Percentiles rank a stretch among this genome's conserved stretches.
These are phyloP conservation scores for Muscicapa comitata DNA, from an alignment of 2,797 vertebrate species.

Conservation along the genomic window DNA sequence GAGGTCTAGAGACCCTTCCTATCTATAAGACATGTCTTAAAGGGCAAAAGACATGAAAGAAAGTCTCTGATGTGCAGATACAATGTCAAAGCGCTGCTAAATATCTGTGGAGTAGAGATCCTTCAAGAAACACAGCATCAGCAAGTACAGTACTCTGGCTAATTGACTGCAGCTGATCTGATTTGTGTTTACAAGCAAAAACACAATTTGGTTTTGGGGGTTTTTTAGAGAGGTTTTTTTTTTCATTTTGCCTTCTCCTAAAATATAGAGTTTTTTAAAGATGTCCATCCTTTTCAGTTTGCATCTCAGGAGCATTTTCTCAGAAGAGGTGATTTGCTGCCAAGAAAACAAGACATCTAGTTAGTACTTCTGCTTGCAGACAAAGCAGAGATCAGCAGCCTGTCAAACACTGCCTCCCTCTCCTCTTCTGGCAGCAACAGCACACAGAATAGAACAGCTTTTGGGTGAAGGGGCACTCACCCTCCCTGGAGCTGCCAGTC, in stretches of 20 bases:
- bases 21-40: background rate
- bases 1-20: background rate
- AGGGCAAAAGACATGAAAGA: background rate
- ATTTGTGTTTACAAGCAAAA: background rate
- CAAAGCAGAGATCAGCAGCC: background rate
- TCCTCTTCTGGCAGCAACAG: background rate
- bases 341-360: background rate
- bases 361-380: background rate
- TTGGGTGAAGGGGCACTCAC: background rate
- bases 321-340: background rate
- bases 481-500: background rate
- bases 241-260: background rate
- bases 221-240: background rate
- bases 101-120: background rate
- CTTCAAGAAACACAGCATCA: background rate
- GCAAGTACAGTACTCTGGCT: background rate
- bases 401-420: background rate
- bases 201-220: rapidly evolving
- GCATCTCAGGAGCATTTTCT: background rate
- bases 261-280: background rate
- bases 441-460: background rate
- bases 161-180: background rate
- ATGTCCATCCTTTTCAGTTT: background rate
- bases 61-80: background rate
- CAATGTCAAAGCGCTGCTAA: background rate